Conservation (phyloP, 2,797 vertebrate species). For the Poecilia wingei region DNA sequence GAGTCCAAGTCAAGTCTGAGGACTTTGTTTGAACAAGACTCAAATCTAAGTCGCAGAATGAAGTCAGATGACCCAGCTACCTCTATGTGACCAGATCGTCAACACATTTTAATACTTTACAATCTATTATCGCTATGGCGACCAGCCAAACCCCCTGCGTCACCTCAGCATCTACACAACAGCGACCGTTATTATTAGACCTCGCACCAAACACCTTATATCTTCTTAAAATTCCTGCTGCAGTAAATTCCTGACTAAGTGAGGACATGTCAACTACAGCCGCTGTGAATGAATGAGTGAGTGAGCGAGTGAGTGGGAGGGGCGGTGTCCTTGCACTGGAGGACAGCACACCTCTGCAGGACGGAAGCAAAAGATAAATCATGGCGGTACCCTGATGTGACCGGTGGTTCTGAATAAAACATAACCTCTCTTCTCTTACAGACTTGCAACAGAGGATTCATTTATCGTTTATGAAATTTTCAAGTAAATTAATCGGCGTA, state of each 20-base stretch:
- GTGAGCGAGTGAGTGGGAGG: background rate
- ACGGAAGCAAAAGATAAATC: background rate
- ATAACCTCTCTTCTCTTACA: background rate
- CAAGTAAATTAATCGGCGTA: background rate
- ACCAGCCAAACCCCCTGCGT: background rate
- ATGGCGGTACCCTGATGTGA: background rate
- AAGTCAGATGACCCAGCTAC: background rate
- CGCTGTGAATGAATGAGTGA: background rate
- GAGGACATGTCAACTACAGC: background rate
- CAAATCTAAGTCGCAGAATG: background rate
- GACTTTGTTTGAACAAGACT: background rate
- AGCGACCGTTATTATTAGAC: too few relatives aligned
- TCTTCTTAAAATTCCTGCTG: background rate
- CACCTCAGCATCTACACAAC: background rate
- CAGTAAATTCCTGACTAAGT: background rate
- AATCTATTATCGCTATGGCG: background rate
- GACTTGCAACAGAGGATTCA: background rate
- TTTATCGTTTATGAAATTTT: background rate
- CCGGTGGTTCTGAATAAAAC: background rate
- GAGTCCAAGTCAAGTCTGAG: background rate
- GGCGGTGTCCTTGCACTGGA: background rate
- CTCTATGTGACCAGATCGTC: background rate
- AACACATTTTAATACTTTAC: background rate
- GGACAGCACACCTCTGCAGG: conserved; percentile 1
- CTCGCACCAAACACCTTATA: background rate